Conservation (phyloP, 2,888 invertebrate species). For the Athalia cordata region DNA sequence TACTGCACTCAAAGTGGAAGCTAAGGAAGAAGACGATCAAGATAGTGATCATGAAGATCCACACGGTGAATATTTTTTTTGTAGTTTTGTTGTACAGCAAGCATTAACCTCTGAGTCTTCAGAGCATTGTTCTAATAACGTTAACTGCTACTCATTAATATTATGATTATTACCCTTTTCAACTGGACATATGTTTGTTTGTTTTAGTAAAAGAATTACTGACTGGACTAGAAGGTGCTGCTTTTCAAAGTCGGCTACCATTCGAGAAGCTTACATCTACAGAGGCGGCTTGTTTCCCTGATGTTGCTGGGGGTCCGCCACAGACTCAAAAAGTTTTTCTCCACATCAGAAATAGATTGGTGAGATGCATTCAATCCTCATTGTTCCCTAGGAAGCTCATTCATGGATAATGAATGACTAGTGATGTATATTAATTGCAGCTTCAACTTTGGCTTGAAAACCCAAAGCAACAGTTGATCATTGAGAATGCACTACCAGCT, state of each 20-base stretch:
- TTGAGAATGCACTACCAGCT: slow-evolving; percentile 87
- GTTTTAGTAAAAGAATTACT: slow-evolving; percentile 67
- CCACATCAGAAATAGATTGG: slow-evolving; percentile 91
- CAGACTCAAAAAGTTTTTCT: slow-evolving; percentile 91
- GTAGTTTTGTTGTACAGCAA: neutral
- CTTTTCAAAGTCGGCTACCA: slow-evolving; percentile 94
- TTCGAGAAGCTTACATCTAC: slow-evolving; percentile 95
- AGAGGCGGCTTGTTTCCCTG: slow-evolving; percentile 95
- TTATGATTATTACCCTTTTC: too few species aligned
- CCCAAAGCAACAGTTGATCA: slow-evolving; percentile 92
- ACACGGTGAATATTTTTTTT: slow-evolving; percentile 70
- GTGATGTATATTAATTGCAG: slow-evolving; percentile 62
- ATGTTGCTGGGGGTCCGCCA: slow-evolving; percentile 88
- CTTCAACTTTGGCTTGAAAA: slow-evolving; percentile 97
- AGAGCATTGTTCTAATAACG: neutral
- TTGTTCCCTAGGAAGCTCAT: neutral
- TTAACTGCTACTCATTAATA: too few species aligned
- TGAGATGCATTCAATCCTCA: slow-evolving; percentile 62
- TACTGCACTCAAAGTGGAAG: slow-evolving; percentile 73
- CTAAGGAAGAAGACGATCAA: slow-evolving; percentile 75
- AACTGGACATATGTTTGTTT: slow-evolving; percentile 32
- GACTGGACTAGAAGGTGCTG: slow-evolving; percentile 89
- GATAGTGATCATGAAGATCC: slow-evolving; percentile 83
- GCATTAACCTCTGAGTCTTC: neutral
- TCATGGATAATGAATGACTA: neutral